Conservation (phyloP, 1,140 invertebrate species). For the Atta colombica region DNA sequence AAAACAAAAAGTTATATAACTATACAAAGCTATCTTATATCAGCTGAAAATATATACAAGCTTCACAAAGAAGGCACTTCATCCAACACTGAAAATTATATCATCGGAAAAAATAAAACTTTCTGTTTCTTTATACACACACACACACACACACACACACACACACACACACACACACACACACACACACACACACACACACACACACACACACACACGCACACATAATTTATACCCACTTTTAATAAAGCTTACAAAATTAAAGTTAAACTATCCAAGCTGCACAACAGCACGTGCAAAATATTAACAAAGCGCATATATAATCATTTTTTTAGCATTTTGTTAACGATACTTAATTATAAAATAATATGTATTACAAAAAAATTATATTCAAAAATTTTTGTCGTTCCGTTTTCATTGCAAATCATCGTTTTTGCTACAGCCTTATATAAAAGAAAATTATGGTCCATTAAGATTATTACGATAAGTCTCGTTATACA, state of each 20-base stretch:
- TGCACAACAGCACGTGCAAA: too few species aligned
- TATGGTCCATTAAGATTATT: slow-evolving; percentile 39
- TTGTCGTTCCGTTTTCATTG: slow-evolving; percentile 7
- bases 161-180: not conserved
- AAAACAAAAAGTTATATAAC: not conserved
- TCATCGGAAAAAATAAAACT: not conserved
- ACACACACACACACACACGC: not conserved
- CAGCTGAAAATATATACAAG: not conserved
- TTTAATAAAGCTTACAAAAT: not conserved
- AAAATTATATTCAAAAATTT: not conserved
- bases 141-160: not conserved
- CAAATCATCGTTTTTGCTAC: not conserved
- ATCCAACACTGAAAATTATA: not conserved
- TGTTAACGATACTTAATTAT: not conserved
- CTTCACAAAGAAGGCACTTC: not conserved
- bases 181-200: too few species aligned
- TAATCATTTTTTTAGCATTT: too few species aligned
- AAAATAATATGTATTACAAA: not conserved
- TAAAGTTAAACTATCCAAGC: not conserved
- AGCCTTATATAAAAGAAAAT: not conserved
- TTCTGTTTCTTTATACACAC: not conserved
- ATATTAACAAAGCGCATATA: too few species aligned
- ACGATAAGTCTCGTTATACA: slow-evolving; percentile 29
- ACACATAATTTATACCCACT: not conserved
- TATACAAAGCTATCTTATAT: not conserved